Conservation (phyloP, 2,888 invertebrate genomes). For the Drosophila anomalipes region DNA sequence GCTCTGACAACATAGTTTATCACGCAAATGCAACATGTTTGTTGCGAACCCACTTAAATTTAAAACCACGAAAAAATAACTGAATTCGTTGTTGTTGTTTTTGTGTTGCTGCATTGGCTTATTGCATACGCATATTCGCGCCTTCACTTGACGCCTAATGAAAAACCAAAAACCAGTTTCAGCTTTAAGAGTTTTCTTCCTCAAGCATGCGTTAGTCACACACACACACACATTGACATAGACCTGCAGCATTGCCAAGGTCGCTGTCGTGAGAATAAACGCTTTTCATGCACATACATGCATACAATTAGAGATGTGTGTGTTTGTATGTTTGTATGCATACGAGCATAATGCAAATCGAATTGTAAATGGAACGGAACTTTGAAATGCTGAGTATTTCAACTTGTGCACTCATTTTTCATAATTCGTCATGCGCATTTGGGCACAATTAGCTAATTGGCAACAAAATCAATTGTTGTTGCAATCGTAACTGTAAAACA, state of each 20-base stretch:
- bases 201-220: conserved; percentile 52
- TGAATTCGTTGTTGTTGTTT: conserved; percentile 18
- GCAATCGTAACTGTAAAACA: conserved; percentile 57
- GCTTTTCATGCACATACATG: conserved; percentile 25
- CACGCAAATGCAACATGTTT: conserved; percentile 26
- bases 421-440: conserved; percentile 65
- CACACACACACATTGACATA: conserved; percentile 9
- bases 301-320: not conserved
- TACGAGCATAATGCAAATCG: conserved; percentile 67
- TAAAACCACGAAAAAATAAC: conserved; percentile 45
- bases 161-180: conserved; percentile 67
- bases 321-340: conserved; percentile 7
- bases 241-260: conserved; percentile 69
- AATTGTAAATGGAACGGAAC: conserved; percentile 63
- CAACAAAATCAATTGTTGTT: conserved; percentile 19
- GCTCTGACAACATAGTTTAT: conserved; percentile 23
- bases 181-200: conserved; percentile 69
- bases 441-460: conserved; percentile 78
- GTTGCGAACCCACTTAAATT: conserved; percentile 33
- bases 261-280: conserved; percentile 66
- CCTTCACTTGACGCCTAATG: conserved; percentile 56
- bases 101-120: conserved; percentile 18
- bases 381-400: conserved; percentile 60
- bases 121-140: conserved; percentile 71
- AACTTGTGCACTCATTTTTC: conserved; percentile 52